phyloP scores from a whole-genome alignment of 2,113 vertebrate genomes.

The Brachyistius frenatus region DNA sequence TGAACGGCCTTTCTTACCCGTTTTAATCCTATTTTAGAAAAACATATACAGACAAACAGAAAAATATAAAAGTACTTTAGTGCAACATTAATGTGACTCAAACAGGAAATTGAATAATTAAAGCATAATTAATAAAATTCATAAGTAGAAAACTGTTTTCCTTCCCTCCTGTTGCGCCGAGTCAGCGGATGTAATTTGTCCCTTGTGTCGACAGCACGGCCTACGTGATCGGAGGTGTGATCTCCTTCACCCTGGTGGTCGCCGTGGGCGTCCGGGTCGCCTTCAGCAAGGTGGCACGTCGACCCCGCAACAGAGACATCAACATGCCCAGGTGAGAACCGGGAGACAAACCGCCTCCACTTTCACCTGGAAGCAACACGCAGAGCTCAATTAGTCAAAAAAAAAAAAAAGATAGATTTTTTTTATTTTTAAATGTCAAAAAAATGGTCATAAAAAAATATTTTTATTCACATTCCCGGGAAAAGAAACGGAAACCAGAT shows the following conservation, averaged over 20 bases:
- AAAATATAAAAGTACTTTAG: not conserved
- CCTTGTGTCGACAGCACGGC: slow-evolving; percentile 80
- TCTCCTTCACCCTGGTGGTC: slow-evolving; percentile 91
- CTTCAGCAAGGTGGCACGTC: slow-evolving; percentile 91
- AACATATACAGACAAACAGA: not conserved
- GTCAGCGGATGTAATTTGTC: not conserved
- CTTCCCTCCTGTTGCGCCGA: not conserved
- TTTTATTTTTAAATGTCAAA: too few relatives aligned
- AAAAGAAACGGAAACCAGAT: too few relatives aligned
- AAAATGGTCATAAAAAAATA: too few relatives aligned
- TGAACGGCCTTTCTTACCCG: too few relatives aligned
- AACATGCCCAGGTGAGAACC: slow-evolving; percentile 90
- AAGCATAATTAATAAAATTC: too few relatives aligned
- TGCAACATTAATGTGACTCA: too few relatives aligned
- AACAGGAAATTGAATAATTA: too few relatives aligned
- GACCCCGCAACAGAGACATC: slow-evolving; percentile 89
- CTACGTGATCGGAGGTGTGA: slow-evolving; percentile 92
- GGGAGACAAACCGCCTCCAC: not conserved
- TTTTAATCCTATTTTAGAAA: too few relatives aligned
- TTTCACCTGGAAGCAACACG: too few relatives aligned
- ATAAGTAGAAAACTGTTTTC: not conserved
- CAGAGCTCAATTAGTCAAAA: too few relatives aligned
- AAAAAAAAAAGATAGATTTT: too few relatives aligned
- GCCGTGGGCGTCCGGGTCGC: slow-evolving; percentile 90
- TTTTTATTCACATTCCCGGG: too few relatives aligned